These are phyloP conservation scores for Hypomecis punctinalis DNA, from an alignment of 2,888 invertebrate genomes.

Conservation along the genomic window DNA sequence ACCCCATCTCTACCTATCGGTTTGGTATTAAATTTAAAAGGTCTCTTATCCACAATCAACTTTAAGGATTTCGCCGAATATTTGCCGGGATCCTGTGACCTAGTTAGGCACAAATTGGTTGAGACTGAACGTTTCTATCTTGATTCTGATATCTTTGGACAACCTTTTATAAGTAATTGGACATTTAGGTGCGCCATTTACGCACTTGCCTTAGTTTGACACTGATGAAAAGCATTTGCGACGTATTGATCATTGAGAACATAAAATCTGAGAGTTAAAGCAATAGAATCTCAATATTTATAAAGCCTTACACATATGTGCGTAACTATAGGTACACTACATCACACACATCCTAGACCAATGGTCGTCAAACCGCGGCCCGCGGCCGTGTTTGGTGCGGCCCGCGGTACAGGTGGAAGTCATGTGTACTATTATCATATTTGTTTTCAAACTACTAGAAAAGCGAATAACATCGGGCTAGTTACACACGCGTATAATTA, in stretches of 20 bases:
- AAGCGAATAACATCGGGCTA: too few relatives aligned
- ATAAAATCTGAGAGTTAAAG: too few relatives aligned
- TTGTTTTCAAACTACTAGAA: too few relatives aligned
- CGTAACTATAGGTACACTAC: too few relatives aligned
- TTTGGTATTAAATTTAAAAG: constrained; percentile 55
- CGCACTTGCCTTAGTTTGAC: not conserved
- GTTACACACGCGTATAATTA: too few relatives aligned
- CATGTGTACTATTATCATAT: too few relatives aligned
- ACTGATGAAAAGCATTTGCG: not conserved
- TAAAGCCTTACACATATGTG: too few relatives aligned
- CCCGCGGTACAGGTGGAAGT: too few relatives aligned
- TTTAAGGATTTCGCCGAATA: constrained; percentile 47
- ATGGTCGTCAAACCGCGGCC: too few relatives aligned
- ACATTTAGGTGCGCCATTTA: not conserved
- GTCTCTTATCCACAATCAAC: constrained; percentile 62
- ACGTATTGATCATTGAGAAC: not conserved
- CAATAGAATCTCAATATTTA: too few relatives aligned
- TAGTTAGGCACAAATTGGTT: constrained; percentile 56
- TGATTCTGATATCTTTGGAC: constrained; percentile 29
- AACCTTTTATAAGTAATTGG: constrained; percentile 32
- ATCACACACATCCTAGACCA: too few relatives aligned
- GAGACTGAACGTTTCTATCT: constrained; percentile 41
- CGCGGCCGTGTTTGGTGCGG: too few relatives aligned
- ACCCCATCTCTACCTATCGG: constrained; percentile 39
- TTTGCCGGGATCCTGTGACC: constrained; percentile 52